A percentile compares a stretch with the other conserved stretches of the same genome.
Evolutionary conservation across 2,888 invertebrate genomes (phyloP).

Genomic region (Liodrosophila aerea): DNA sequence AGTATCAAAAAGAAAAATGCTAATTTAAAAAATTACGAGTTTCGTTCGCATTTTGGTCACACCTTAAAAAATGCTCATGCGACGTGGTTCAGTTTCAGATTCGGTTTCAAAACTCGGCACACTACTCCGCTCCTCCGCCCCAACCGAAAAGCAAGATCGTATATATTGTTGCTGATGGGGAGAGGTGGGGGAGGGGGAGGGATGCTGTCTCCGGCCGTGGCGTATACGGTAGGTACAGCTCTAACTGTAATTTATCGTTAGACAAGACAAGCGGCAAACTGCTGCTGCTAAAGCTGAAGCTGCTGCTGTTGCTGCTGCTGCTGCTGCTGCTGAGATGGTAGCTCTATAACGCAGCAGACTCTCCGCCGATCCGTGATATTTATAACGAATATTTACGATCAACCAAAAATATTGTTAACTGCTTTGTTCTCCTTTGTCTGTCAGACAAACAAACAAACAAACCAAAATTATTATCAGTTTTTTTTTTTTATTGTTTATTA

Average conservation of each 20-base stretch:
- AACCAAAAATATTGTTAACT: conserved; percentile 43
- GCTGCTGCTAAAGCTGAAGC: conserved; percentile 39
- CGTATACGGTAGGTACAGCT: conserved; percentile 76
- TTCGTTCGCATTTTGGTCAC: conserved; percentile 79
- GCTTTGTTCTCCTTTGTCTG: conserved; percentile 40
- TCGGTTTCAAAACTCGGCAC: conserved; percentile 1
- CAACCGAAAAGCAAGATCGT: no score
- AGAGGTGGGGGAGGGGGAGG: not conserved
- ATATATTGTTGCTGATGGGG: not conserved
- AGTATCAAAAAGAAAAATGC: conserved; percentile 66
- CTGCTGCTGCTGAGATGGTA: conserved; percentile 38
- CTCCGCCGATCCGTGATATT: conserved; percentile 60
- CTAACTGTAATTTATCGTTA: conserved; percentile 79
- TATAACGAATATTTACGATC: conserved; percentile 72
- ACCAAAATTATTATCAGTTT: conserved; percentile 22
- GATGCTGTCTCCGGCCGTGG: conserved; percentile 11
- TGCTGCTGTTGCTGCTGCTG: conserved; percentile 40
- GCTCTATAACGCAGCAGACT: conserved; percentile 17
- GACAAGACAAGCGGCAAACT: conserved; percentile 76
- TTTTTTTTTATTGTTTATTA: conserved; percentile 34
- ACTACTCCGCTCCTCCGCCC: not conserved
- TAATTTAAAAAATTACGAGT: conserved; percentile 80
- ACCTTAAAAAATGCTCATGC: conserved; percentile 68
- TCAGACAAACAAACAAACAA: conserved; percentile 28
- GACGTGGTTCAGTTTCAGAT: conserved; percentile 38